phyloP scores from a whole-genome alignment of 1,140 invertebrate species.

The Drosophila kanapiae region DNA sequence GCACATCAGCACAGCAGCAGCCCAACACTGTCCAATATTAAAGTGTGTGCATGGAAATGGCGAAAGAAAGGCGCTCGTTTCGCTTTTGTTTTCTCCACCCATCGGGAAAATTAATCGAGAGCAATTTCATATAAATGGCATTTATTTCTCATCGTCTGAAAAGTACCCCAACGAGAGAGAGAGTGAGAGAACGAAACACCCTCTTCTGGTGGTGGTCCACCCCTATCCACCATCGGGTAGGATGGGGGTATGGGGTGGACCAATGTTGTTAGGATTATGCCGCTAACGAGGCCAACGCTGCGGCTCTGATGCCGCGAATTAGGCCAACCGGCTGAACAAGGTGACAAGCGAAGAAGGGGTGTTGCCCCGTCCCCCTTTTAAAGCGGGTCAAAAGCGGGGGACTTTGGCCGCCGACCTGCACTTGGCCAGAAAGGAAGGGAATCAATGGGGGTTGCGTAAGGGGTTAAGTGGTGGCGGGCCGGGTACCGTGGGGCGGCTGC shows the following conservation, averaged over 20 bases:
- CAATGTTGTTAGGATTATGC: constrained; percentile 63
- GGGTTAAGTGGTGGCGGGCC: constrained; percentile 12
- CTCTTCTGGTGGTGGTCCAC: neutral
- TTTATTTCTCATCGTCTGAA: constrained; percentile 45
- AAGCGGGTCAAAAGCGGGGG: constrained; percentile 28
- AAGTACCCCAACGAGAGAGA: constrained; percentile 2
- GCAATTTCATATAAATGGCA: constrained; percentile 72
- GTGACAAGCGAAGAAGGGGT: constrained; percentile 11
- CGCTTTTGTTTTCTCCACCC: constrained; percentile 33
- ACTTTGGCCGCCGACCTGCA: constrained; percentile 33
- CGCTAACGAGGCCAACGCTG: constrained; percentile 70
- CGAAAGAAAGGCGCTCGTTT: constrained; percentile 21
- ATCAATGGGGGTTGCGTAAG: constrained; percentile 29
- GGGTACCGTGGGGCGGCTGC: neutral
- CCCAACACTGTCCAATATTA: constrained; percentile 18
- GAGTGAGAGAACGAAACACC: constrained; percentile 2
- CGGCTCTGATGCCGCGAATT: constrained; percentile 57
- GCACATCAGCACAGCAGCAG: neutral
- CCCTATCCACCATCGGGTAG: neutral
- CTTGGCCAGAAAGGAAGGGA: constrained; percentile 1
- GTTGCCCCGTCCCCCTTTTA: neutral
- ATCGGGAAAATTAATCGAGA: constrained; percentile 67
- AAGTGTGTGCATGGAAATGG: constrained; percentile 14
- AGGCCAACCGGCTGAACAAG: constrained; percentile 51
- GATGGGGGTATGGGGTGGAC: constrained; percentile 4